phyloP scores from a whole-genome alignment of 2,888 invertebrate species.

The Ichneumoninae sp. region DNA sequence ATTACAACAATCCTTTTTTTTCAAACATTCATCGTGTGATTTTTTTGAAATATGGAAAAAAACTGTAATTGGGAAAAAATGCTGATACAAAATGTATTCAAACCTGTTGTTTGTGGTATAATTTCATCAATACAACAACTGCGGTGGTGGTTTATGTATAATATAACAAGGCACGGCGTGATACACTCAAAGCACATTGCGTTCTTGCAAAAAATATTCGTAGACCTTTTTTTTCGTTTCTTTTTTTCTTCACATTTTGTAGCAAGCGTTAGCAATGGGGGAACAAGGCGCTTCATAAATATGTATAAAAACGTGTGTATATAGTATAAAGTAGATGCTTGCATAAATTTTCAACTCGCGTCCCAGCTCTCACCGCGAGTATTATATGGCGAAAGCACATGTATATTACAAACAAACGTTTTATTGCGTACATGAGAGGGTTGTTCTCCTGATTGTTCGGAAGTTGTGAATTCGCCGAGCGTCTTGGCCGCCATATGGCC shows the following conservation, averaged over 20 bases:
- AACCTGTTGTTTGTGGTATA: constrained; percentile 33
- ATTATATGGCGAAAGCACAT: constrained; percentile 58
- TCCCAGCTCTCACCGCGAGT: constrained; percentile 1
- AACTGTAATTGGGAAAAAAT: constrained; percentile 16
- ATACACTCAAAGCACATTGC: constrained; percentile 67
- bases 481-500: constrained; percentile 81
- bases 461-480: constrained; percentile 80
- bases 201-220: constrained; percentile 36
- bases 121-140: constrained; percentile 37
- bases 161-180: constrained; percentile 62
- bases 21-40: constrained; percentile 26
- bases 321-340: constrained; percentile 38
- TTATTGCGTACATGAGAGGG: constrained; percentile 82
- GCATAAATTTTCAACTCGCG: constrained; percentile 35
- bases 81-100: constrained; percentile 19
- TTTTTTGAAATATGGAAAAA: constrained; percentile 5
- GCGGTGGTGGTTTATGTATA: constrained; percentile 38
- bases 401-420: constrained; percentile 62
- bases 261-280: constrained; percentile 65
- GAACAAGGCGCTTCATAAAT: constrained; percentile 54
- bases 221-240: constrained; percentile 2
- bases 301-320: constrained; percentile 43
- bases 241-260: constrained; percentile 40
- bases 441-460: constrained; percentile 83
- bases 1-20: constrained; percentile 53